Base-by-base conservation (phyloP, 1,140 invertebrate species). In the Plectrocnemia conspersa region DNA sequence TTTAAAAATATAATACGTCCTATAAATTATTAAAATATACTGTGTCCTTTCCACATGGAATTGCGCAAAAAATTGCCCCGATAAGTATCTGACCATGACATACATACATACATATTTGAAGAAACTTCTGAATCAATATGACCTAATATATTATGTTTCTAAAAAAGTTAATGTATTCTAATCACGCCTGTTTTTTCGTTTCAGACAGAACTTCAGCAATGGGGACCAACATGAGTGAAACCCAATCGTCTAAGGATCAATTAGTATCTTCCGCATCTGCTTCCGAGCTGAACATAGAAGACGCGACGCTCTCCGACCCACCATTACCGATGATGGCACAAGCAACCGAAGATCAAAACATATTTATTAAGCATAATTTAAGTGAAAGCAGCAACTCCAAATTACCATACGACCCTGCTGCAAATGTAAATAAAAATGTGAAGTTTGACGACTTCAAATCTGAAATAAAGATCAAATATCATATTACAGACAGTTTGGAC, bases 401-500 rank as follows among this genome's bases (percentile, higher is more conserved):
- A 25, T 27, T 52, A 15, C 41, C 41, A 11, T 15, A 16, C 1
- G 35, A 46, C n/a, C 15, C 11, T 22, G 40, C 33, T 38, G 29
- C 23, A 19, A 22, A 40, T 13, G 18, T 22, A 15, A 24, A 48
- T n/a, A 35, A 40, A 15, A 35, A 21, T 13, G 35, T 52, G 10
- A 50, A 56, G 24, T 33, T 53, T 33, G 33, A 48, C 21, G 35
- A 47, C 10, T 29, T 48, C 11, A 44, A 47, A 32, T 19, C 40
- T 22, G 53, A 52, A 16, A 21, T 40, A 27, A 33, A 40, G 23
- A 33, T 41, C 19, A 47, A 59, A 22, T 59, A 45, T 46, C 35
- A 52, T 46, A 46, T 50, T 16, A 38, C 42, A 9, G 44, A 49
- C 32, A 70, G 66, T 71, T 74, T 69, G 70, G 73, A 71, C 68